These are phyloP conservation scores for Leptoclinus maculatus DNA, from an alignment of 2,797 vertebrate genomes.

Conservation along the genomic window DNA sequence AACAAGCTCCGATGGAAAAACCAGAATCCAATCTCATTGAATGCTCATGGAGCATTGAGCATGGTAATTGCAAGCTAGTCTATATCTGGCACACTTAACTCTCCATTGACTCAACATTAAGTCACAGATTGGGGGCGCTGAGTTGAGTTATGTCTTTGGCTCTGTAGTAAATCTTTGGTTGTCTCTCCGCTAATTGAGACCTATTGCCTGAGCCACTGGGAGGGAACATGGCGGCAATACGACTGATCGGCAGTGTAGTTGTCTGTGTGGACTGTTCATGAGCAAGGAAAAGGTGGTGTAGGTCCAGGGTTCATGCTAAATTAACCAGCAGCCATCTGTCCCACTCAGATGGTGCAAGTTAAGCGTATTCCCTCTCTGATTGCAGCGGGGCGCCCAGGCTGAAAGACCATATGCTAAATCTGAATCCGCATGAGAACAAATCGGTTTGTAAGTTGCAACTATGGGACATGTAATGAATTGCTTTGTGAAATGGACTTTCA, in stretches of 20 bases:
- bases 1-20: background rate
- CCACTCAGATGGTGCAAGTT: conserved; percentile 51
- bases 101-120: conserved; percentile 3
- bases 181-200: conserved; percentile 64
- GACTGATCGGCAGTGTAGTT: conserved; percentile 54
- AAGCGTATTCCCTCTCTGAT: conserved; percentile 28
- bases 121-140: conserved; percentile 7
- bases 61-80: conserved; percentile 9
- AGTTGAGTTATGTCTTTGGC: conserved; percentile 46
- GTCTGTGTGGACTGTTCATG: conserved; percentile 50
- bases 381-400: conserved; percentile 37
- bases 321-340: conserved; percentile 74
- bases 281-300: conserved; percentile 50
- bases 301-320: conserved; percentile 70
- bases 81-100: conserved; percentile 12
- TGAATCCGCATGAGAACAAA: conserved; percentile 15
- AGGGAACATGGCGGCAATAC: conserved; percentile 40
- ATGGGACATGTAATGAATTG: conserved; percentile 1
- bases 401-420: conserved; percentile 53
- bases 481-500: conserved; percentile 26
- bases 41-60: background rate
- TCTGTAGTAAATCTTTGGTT: conserved; percentile 41
- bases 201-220: conserved; percentile 45
- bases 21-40: conserved; percentile 9
- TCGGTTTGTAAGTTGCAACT: conserved; percentile 15